These are phyloP conservation scores for Varanus salvator DNA, from an alignment of 2,113 vertebrate genomes.

Conservation along the genomic window DNA sequence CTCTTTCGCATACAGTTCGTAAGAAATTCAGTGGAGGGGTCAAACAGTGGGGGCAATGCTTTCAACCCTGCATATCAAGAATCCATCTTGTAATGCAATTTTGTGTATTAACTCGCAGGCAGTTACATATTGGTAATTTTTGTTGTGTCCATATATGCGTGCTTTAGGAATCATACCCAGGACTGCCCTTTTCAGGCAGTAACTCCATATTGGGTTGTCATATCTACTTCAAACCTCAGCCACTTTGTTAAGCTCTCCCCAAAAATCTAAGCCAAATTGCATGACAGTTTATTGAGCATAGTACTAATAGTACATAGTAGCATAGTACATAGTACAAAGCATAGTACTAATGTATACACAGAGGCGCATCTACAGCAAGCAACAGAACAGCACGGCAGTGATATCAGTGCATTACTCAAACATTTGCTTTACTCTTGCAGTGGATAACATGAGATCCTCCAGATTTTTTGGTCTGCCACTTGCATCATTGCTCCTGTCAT, in stretches of 20 bases:
- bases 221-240: background rate
- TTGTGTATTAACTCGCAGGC: background rate
- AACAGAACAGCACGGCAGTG: background rate
- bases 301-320: no score
- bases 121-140: background rate
- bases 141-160: background rate
- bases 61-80: no score
- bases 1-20: background rate
- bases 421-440: background rate
- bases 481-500: background rate
- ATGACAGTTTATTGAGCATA: background rate
- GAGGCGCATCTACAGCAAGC: background rate
- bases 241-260: background rate
- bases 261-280: background rate
- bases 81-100: background rate
- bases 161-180: background rate
- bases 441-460: background rate
- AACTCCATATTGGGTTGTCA: background rate
- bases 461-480: background rate
- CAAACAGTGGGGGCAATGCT: no score
- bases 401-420: background rate
- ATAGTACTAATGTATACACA: background rate
- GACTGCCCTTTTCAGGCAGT: background rate
- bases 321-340: no score
- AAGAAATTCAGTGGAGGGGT: background rate